phyloP scores from a whole-genome alignment of 1,140 invertebrate species.

The Rhyacophila brunnea region DNA sequence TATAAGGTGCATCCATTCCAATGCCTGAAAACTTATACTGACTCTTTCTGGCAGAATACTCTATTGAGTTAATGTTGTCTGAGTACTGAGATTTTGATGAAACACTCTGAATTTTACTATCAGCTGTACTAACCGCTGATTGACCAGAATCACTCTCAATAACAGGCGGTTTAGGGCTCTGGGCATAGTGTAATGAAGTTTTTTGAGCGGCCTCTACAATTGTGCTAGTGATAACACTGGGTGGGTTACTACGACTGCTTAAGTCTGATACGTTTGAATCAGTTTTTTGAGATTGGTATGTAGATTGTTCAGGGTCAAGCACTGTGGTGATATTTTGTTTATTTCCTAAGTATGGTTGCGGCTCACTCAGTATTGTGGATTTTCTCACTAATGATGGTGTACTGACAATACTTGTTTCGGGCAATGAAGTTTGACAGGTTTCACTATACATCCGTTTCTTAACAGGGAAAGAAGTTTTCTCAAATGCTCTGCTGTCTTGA shows the following conservation, averaged over 20 bases:
- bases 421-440: constrained; percentile 26
- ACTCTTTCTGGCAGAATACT: constrained; percentile 4
- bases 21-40: constrained; percentile 11
- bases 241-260: too few species aligned
- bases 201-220: too few species aligned
- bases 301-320: too few species aligned
- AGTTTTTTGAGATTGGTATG: too few species aligned
- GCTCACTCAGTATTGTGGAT: too few species aligned
- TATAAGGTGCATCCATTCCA: constrained; percentile 2
- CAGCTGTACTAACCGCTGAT: neutral
- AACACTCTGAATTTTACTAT: neutral
- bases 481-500: constrained; percentile 35
- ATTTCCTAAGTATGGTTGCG: too few species aligned
- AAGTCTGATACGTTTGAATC: too few species aligned
- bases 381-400: neutral
- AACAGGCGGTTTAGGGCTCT: too few species aligned
- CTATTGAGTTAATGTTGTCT: constrained; percentile 2
- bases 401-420: neutral
- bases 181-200: too few species aligned
- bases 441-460: constrained; percentile 63
- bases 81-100: neutral
- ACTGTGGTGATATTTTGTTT: too few species aligned
- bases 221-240: too few species aligned
- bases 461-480: constrained; percentile 46
- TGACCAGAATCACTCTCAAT: neutral